A percentile compares a stretch with the other conserved stretches of the same genome.
Evolutionary conservation across 2,888 invertebrate genomes (phyloP).

Genomic region (Drosophila mimica): DNA sequence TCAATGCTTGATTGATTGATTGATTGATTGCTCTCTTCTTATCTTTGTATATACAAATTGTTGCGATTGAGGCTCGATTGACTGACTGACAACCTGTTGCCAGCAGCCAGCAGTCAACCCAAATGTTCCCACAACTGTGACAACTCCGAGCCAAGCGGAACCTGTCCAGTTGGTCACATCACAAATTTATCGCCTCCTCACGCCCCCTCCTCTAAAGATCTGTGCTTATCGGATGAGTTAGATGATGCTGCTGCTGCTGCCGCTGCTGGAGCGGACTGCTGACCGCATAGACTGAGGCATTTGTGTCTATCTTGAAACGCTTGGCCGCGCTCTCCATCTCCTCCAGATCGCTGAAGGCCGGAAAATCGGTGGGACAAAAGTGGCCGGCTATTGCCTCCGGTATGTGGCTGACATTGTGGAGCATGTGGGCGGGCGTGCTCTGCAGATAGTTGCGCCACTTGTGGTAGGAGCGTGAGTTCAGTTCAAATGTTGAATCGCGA

Average conservation of each 20-base stretch:
- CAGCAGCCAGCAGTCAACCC: slow-evolving; percentile 40
- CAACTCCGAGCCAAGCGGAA: slow-evolving; percentile 58
- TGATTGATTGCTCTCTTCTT: neutral
- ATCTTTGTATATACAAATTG: slow-evolving; percentile 6
- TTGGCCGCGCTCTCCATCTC: slow-evolving; percentile 78
- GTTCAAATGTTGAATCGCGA: slow-evolving; percentile 35
- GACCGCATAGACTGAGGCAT: neutral
- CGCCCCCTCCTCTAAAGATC: slow-evolving; percentile 46
- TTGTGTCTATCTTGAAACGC: slow-evolving; percentile 69
- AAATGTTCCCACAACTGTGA: slow-evolving; percentile 3
- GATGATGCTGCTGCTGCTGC: slow-evolving; percentile 30
- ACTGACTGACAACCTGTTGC: slow-evolving; percentile 73
- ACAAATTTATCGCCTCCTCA: neutral
- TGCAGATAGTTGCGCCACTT: slow-evolving; percentile 79
- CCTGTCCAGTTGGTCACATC: slow-evolving; percentile 23
- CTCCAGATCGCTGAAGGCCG: slow-evolving; percentile 74
- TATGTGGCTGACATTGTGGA: slow-evolving; percentile 76
- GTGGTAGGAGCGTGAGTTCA: slow-evolving; percentile 65
- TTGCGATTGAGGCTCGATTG: slow-evolving; percentile 25
- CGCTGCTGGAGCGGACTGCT: slow-evolving; percentile 13
- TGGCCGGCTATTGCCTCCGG: slow-evolving; percentile 83
- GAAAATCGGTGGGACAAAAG: slow-evolving; percentile 79
- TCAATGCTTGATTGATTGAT: slow-evolving; percentile 2
- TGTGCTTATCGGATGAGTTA: slow-evolving; percentile 62
- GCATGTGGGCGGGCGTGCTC: slow-evolving; percentile 74